These are phyloP conservation scores for Haemorhous mexicanus DNA, from an alignment of 2,113 vertebrate species.

Conservation along the genomic window DNA sequence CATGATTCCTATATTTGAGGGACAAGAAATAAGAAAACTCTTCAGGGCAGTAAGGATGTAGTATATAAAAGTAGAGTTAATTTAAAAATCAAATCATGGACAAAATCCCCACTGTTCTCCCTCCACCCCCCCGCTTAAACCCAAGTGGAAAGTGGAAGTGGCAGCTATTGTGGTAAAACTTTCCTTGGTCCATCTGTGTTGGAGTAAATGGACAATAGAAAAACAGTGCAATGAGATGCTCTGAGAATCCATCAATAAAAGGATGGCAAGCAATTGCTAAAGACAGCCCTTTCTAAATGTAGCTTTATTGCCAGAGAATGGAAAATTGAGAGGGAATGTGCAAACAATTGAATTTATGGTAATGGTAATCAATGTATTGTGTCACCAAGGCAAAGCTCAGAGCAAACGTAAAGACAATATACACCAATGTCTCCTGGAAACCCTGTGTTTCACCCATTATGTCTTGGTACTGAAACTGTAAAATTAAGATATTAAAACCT, in stretches of 20 bases:
- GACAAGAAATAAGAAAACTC: not conserved
- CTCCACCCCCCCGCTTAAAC: not conserved
- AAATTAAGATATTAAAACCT: slow-evolving; percentile 57
- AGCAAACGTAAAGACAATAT: not conserved
- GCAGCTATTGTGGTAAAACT: slow-evolving; percentile 19
- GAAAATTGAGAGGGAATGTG: slow-evolving; percentile 55
- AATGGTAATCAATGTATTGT: slow-evolving; percentile 47
- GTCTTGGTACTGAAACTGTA: slow-evolving; percentile 24
- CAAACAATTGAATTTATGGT: slow-evolving; percentile 68
- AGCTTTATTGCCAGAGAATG: slow-evolving; percentile 49
- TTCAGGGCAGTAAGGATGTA: not conserved
- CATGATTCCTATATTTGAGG: not conserved
- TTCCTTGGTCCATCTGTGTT: not conserved
- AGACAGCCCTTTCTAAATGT: slow-evolving; percentile 58
- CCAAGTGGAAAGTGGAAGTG: not conserved
- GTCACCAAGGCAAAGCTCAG: slow-evolving; percentile 36
- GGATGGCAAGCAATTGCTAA: slow-evolving; percentile 51
- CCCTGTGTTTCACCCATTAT: slow-evolving; percentile 4
- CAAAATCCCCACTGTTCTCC: not conserved
- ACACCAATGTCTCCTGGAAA: slow-evolving; percentile 33
- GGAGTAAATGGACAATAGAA: slow-evolving; percentile 65
- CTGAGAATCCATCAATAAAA: slow-evolving; percentile 65
- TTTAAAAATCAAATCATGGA: not conserved
- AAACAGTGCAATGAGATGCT: slow-evolving; percentile 58
- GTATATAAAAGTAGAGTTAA: not conserved